These are phyloP conservation scores for Neosalanx taihuensis DNA, from an alignment of 2,797 vertebrate genomes.

Conservation along the genomic window DNA sequence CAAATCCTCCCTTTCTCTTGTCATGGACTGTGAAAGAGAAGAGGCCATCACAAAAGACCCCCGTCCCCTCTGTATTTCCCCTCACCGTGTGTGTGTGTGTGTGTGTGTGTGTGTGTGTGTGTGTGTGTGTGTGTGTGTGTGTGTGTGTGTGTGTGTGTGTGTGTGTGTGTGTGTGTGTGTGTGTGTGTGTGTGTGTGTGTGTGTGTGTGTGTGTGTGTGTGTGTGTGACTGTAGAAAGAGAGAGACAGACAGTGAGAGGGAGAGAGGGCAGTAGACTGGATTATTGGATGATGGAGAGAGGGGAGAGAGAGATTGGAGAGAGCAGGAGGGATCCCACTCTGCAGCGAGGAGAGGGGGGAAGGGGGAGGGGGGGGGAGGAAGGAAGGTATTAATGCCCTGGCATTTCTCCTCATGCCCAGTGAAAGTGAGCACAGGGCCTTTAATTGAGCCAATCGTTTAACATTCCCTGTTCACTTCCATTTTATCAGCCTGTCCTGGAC, in stretches of 20 bases:
- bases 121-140: slow-evolving; percentile 37
- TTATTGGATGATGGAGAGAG: slow-evolving; percentile 42
- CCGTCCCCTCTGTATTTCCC: slow-evolving; percentile 21
- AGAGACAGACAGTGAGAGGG: not conserved
- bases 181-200: not conserved
- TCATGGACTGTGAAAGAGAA: slow-evolving; percentile 40
- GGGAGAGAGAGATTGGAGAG: slow-evolving; percentile 50
- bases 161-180: slow-evolving; percentile 26
- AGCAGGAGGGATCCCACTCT: slow-evolving; percentile 39
- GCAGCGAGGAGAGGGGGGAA: slow-evolving; percentile 20
- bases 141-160: no score
- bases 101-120: not conserved
- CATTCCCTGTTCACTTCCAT: no score
- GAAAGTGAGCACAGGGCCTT: slow-evolving; percentile 2
- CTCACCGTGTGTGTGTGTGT: no score
- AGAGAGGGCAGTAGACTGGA: not conserved
- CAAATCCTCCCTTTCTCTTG: slow-evolving; percentile 52
- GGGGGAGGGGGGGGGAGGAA: slow-evolving; percentile 4
- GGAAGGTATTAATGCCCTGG: slow-evolving; percentile 21
- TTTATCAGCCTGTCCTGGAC: not conserved
- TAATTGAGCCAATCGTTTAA: slow-evolving; percentile 33
- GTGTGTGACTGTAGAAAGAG: slow-evolving; percentile 15
- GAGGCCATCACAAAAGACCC: slow-evolving; percentile 55
- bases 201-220: slow-evolving; percentile 38
- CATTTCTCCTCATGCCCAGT: slow-evolving; percentile 39